These are phyloP conservation scores for Pomatostomus ruficeps DNA, from an alignment of 2,113 vertebrate species.

Conservation along the genomic window DNA sequence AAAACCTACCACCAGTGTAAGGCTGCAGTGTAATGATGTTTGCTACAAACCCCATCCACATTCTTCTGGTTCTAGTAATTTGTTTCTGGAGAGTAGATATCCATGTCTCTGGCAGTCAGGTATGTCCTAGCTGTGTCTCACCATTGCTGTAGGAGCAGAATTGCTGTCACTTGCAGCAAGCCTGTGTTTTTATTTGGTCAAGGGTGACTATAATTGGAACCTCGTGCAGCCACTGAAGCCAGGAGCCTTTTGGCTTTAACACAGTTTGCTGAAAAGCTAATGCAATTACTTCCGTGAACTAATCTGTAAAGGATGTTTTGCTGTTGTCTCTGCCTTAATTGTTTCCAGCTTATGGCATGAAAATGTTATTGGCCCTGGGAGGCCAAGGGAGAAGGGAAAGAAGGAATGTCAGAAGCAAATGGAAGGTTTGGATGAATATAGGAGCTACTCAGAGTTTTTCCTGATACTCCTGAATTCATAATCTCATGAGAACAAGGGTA, in stretches of 20 bases:
- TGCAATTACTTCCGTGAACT: conserved; percentile 1
- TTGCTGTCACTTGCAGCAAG: background rate
- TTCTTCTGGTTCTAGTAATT: background rate
- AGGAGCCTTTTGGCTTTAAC: conserved; percentile 23
- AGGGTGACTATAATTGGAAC: background rate
- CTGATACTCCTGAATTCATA: background rate
- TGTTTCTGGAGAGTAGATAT: background rate
- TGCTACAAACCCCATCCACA: background rate
- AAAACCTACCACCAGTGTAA: background rate
- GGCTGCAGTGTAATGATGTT: background rate
- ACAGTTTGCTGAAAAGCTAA: background rate
- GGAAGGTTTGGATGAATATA: background rate
- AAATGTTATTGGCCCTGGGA: background rate
- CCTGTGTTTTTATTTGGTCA: background rate
- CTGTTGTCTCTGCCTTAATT: conserved; percentile 50
- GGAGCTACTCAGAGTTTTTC: background rate
- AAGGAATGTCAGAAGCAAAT: background rate
- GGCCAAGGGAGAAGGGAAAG: background rate
- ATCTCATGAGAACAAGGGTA: background rate
- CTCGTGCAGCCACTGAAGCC: conserved; percentile 8
- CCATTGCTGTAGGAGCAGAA: background rate
- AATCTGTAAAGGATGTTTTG: conserved; percentile 48
- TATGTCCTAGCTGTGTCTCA: background rate
- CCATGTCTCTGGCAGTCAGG: background rate
- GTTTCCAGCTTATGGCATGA: conserved; percentile 31